Percentiles rank a stretch among this genome's conserved stretches.
Evolutionary conservation across 2,797 vertebrate genomes (phyloP).

Genomic region (Graptemys geographica): DNA sequence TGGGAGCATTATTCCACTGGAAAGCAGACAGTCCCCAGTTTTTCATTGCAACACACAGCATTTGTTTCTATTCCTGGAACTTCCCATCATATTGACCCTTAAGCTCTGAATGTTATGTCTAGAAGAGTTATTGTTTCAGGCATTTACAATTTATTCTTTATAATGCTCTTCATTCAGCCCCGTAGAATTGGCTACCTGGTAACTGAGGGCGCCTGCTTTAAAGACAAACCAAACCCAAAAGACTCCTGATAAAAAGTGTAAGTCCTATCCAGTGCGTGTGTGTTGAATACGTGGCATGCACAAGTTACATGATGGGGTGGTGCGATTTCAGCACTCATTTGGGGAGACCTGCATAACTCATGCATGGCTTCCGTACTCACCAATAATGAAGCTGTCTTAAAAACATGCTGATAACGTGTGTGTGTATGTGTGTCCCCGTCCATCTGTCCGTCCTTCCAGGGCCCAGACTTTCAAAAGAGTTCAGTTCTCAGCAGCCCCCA

Average conservation of each 20-base stretch:
- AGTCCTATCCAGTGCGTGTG: neutral
- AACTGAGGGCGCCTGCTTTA: neutral
- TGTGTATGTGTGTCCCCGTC: no score
- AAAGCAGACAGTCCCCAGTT: neutral
- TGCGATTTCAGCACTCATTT: neutral
- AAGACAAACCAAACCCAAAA: neutral
- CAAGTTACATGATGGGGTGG: neutral
- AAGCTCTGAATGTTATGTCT: slow-evolving; percentile 2
- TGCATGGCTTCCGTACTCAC: neutral
- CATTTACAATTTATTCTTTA: neutral
- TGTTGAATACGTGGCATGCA: fast-evolving
- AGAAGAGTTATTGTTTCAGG: slow-evolving; percentile 21
- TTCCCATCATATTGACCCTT: neutral
- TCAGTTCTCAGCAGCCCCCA: neutral
- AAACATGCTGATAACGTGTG: neutral
- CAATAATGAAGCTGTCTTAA: neutral
- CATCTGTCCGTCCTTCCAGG: fast-evolving
- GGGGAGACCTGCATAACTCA: neutral
- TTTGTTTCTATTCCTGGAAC: neutral
- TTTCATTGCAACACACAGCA: neutral
- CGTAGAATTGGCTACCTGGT: neutral
- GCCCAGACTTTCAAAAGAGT: neutral
- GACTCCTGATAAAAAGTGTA: slow-evolving; percentile 18
- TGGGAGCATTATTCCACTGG: neutral
- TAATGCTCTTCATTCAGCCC: neutral